Conservation (phyloP, 2,888 invertebrate species). For the Ceramica pisi region DNA sequence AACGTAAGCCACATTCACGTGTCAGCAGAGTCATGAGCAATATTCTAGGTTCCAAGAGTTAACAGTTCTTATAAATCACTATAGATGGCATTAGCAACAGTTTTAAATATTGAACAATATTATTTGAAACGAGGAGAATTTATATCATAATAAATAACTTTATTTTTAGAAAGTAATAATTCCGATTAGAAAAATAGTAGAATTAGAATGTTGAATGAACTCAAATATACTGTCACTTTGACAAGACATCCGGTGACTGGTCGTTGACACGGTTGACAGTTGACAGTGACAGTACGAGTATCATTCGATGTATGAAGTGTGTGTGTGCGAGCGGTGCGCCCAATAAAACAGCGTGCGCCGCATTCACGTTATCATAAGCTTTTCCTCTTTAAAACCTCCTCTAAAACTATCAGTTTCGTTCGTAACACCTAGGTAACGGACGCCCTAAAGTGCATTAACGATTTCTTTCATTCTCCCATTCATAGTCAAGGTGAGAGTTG, state of each 20-base stretch:
- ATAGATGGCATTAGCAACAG: conserved; percentile 52
- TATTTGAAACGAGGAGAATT: not conserved
- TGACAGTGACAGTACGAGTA: conserved; percentile 48
- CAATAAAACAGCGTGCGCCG: conserved; percentile 71
- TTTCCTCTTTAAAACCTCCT: conserved; percentile 66
- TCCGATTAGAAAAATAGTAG: not conserved
- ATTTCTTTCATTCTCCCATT: conserved; percentile 61
- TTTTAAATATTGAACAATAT: not conserved
- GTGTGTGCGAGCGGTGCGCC: conserved; percentile 63
- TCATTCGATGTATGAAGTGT: conserved; percentile 63
- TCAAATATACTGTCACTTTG: conserved; percentile 21
- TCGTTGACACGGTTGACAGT: conserved; percentile 29
- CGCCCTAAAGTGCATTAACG: conserved; percentile 48
- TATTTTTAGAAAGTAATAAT: not conserved
- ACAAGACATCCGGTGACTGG: conserved; percentile 14
- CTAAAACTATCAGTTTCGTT: conserved; percentile 68
- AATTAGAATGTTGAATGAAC: not conserved
- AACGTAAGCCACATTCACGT: not conserved
- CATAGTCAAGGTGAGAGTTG: conserved; percentile 76
- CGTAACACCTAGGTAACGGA: conserved; percentile 63
- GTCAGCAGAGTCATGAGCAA: conserved; percentile 36
- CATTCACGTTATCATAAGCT: conserved; percentile 72
- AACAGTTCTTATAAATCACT: conserved; percentile 28
- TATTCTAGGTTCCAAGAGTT: not conserved
- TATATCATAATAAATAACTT: not conserved